These are phyloP conservation scores for Mesoligia furuncula DNA, from an alignment of 2,888 invertebrate species.

Conservation along the genomic window DNA sequence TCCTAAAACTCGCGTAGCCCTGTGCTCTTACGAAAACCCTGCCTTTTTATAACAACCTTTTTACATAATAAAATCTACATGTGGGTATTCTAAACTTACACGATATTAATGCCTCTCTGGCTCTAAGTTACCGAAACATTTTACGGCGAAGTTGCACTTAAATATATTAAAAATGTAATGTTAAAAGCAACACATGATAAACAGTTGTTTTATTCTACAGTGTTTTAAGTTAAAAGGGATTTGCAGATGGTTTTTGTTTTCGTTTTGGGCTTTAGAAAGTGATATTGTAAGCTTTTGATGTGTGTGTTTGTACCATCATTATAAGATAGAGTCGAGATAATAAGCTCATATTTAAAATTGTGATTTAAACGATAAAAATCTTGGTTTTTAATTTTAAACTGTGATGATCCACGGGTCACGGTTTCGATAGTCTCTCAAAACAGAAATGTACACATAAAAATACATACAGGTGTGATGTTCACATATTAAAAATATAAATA, in stretches of 20 bases:
- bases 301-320: not conserved
- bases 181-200: slow-evolving; percentile 54
- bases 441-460: no score
- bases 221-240: slow-evolving; percentile 47
- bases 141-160: slow-evolving; percentile 69
- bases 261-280: slow-evolving; percentile 2
- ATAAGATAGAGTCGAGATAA: not conserved
- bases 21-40: not conserved
- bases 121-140: slow-evolving; percentile 50
- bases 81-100: slow-evolving; percentile 40
- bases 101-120: slow-evolving; percentile 49
- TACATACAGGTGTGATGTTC: no score
- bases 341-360: no score
- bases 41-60: slow-evolving; percentile 16
- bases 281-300: slow-evolving; percentile 2
- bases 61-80: slow-evolving; percentile 43
- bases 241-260: slow-evolving; percentile 24
- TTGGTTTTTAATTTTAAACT: no score
- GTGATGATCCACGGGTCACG: no score
- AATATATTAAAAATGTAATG: slow-evolving; percentile 76
- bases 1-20: not conserved
- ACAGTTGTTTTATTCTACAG: slow-evolving; percentile 43
- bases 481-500: no score
- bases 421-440: no score
- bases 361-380: no score